Percentiles rank a stretch among this genome's conserved stretches.
Evolutionary conservation across 2,113 vertebrate genomes (phyloP).

Genomic region (Lagopus leucura): DNA sequence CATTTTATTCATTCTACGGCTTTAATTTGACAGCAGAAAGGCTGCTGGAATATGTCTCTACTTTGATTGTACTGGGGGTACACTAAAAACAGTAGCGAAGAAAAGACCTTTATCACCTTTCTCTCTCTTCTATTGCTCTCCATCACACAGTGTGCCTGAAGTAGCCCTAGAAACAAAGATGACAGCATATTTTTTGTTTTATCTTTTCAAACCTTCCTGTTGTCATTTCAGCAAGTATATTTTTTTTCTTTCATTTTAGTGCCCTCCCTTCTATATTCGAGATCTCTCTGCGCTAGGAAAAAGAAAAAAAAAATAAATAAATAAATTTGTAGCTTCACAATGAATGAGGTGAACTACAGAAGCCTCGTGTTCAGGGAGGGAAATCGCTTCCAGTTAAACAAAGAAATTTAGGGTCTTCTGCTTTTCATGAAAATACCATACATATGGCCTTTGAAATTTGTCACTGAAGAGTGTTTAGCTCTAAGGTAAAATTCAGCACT

Average conservation of each 20-base stretch:
- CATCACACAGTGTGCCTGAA: background rate
- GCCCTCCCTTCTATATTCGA: conserved; percentile 16
- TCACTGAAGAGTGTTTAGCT: conserved; percentile 82
- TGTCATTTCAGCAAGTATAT: background rate
- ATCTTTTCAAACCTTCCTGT: conserved; percentile 35
- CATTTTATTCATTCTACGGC: background rate
- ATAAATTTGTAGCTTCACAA: conserved; percentile 40
- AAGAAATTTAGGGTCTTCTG: conserved; percentile 80
- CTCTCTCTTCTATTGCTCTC: background rate
- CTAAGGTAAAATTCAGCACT: conserved; percentile 80
- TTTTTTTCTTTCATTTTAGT: background rate
- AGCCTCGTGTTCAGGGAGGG: conserved; percentile 47
- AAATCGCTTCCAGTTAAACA: conserved; percentile 80
- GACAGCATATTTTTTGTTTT: background rate
- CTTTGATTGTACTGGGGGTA: background rate
- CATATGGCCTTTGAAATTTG: conserved; percentile 85
- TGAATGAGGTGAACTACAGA: conserved; percentile 69
- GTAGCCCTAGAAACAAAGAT: conserved; percentile 39
- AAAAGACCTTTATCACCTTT: background rate
- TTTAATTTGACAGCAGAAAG: background rate
- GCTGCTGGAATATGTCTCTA: background rate
- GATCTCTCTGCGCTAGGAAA: background rate
- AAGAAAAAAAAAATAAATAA: background rate
- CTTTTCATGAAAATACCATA: conserved; percentile 79
- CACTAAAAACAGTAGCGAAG: background rate